Evolutionary conservation across 1,140 invertebrate species (phyloP).

Genomic region (Drosophila burlai): DNA sequence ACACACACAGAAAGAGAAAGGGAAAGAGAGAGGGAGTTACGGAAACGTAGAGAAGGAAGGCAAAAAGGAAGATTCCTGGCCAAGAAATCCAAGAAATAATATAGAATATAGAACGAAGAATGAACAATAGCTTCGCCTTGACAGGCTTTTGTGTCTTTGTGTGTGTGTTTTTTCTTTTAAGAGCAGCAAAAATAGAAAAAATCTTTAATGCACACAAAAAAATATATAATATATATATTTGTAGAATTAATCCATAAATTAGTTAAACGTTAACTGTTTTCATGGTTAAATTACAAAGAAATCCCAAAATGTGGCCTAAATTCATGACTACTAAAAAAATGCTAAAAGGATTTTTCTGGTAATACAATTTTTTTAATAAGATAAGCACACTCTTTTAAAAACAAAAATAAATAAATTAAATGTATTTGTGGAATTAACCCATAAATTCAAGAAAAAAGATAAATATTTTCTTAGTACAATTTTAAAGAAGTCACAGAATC

Average conservation of each 20-base stretch:
- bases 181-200: not conserved
- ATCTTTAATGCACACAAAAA: not conserved
- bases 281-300: not conserved
- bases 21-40: conserved; percentile 1
- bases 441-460: too few relatives aligned
- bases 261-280: not conserved
- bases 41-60: conserved; percentile 24
- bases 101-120: conserved; percentile 25
- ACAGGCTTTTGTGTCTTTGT: conserved; percentile 47
- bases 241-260: not conserved
- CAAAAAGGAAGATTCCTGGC: conserved; percentile 10
- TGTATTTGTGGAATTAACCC: too few relatives aligned
- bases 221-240: not conserved
- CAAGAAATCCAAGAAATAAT: conserved; percentile 17
- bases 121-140: conserved; percentile 44
- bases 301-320: not conserved
- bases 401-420: too few relatives aligned
- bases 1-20: not conserved
- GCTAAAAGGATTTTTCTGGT: too few relatives aligned
- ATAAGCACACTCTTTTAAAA: too few relatives aligned
- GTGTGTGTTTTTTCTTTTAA: not conserved
- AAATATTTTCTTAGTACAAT: too few relatives aligned
- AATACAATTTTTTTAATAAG: too few relatives aligned
- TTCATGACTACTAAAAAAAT: not conserved
- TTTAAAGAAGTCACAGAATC: not conserved